phyloP scores from a whole-genome alignment of 2,113 vertebrate species.

The Vulpes vulpes region DNA sequence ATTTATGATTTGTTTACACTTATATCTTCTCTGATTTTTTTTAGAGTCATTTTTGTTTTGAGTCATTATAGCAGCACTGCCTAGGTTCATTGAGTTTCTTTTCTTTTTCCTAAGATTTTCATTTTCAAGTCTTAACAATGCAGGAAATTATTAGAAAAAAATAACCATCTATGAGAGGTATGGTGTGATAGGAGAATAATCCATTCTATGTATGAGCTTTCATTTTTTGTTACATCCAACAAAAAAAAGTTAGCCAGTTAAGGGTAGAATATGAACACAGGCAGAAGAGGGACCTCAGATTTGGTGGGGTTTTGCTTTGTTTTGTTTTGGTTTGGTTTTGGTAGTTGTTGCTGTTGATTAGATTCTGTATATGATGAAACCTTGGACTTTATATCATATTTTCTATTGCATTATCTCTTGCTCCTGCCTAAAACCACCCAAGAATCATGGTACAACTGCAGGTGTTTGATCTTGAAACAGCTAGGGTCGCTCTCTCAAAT shows the following conservation, averaged over 20 bases:
- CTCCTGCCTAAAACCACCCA: background rate
- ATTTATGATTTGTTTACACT: constrained; percentile 56
- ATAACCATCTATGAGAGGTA: background rate
- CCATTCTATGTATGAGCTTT: background rate
- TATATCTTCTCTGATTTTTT: constrained; percentile 16
- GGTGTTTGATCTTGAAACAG: constrained; percentile 21
- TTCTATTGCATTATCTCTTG: background rate
- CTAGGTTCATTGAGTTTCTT: background rate
- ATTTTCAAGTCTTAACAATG: constrained; percentile 22
- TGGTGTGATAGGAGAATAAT: background rate
- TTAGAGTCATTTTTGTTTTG: too few species aligned
- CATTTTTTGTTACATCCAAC: background rate
- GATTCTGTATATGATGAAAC: background rate
- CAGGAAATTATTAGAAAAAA: background rate
- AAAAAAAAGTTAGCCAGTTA: background rate
- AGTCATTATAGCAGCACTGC: background rate
- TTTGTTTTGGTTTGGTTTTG: background rate
- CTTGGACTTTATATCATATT: background rate
- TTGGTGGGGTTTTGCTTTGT: background rate
- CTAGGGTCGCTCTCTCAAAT: background rate
- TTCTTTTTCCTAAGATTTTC: background rate
- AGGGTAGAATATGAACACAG: background rate
- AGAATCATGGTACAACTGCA: background rate
- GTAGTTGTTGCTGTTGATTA: background rate
- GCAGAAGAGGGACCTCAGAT: background rate